A percentile compares a stretch with the other conserved stretches of the same genome.
These are phyloP conservation scores for Dolichallabes microphthalmus DNA, from an alignment of 2,113 vertebrate genomes.

Conservation along the genomic window DNA sequence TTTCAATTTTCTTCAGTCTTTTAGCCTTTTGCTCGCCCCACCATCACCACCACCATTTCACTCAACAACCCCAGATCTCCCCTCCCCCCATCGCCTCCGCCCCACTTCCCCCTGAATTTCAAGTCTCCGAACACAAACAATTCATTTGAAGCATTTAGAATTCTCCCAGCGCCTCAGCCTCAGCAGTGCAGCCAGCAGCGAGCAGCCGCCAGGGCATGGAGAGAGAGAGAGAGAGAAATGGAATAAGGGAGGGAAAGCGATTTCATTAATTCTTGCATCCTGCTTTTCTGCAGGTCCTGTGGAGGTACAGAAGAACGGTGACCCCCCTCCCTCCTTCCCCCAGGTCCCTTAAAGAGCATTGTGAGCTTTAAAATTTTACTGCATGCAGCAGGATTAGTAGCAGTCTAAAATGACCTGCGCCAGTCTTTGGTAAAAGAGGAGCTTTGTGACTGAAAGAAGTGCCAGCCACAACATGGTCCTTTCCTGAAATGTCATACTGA, in stretches of 20 bases:
- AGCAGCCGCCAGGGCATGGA: conserved; percentile 71
- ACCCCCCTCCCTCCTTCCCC: conserved; percentile 13
- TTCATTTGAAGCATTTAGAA: conserved; percentile 89
- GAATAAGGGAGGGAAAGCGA: conserved; percentile 16
- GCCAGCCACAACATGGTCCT: neutral
- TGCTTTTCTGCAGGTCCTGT: conserved; percentile 45
- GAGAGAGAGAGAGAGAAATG: conserved; percentile 62
- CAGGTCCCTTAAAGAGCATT: conserved; percentile 34
- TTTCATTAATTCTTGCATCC: conserved; percentile 51
- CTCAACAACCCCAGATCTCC: conserved; percentile 26
- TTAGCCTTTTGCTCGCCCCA: conserved; percentile 82
- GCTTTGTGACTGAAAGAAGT: conserved; percentile 6
- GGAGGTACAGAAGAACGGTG: conserved; percentile 33
- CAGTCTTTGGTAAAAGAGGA: neutral
- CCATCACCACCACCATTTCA: conserved; percentile 49
- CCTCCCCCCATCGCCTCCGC: conserved; percentile 30
- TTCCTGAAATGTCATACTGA: conserved; percentile 9
- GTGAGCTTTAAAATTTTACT: conserved; percentile 40
- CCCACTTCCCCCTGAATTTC: conserved; percentile 68
- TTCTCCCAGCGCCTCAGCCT: conserved; percentile 83
- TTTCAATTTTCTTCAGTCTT: conserved; percentile 90
- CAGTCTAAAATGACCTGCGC: conserved; percentile 26
- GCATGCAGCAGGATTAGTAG: conserved; percentile 30
- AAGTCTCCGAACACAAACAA: conserved; percentile 87
- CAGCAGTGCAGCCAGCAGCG: conserved; percentile 53